Percentiles rank a stretch among this genome's conserved stretches.
These are phyloP conservation scores for Rhinogobius similis DNA, from an alignment of 2,113 vertebrate genomes.

Conservation along the genomic window DNA sequence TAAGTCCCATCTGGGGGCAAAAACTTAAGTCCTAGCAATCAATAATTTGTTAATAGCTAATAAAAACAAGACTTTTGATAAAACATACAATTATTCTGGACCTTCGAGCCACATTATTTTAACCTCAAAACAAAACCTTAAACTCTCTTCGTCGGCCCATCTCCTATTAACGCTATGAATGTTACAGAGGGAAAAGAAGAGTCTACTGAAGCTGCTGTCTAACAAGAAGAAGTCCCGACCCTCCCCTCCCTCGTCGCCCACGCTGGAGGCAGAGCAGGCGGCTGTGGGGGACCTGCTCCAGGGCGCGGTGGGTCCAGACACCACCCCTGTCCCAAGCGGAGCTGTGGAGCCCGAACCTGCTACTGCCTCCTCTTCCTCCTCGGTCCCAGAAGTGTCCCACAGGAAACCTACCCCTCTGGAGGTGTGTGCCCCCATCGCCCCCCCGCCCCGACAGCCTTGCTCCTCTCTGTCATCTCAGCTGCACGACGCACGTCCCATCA, in stretches of 20 bases:
- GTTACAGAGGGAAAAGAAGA: slow-evolving; percentile 93
- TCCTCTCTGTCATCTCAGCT: slow-evolving; percentile 86
- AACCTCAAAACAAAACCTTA: no score
- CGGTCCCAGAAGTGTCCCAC: slow-evolving; percentile 72
- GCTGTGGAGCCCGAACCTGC: slow-evolving; percentile 77
- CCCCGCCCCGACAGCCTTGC: slow-evolving; percentile 92
- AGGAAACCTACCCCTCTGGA: slow-evolving; percentile 82
- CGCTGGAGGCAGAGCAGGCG: slow-evolving; percentile 86
- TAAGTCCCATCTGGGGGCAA: no score
- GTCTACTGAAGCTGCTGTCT: slow-evolving; percentile 92
- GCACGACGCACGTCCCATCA: slow-evolving; percentile 87
- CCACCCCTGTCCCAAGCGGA: slow-evolving; percentile 53
- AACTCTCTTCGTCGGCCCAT: no score
- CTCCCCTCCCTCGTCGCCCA: slow-evolving; percentile 93
- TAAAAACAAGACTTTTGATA: no score
- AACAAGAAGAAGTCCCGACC: slow-evolving; percentile 90
- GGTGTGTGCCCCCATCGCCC: slow-evolving; percentile 81
- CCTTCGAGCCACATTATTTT: no score
- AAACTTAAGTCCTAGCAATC: no score
- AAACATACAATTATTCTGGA: no score
- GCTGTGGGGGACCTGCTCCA: slow-evolving; percentile 79
- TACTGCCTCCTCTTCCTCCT: slow-evolving; percentile 39
- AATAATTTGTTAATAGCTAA: no score
- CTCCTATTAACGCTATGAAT: slow-evolving; percentile 2
- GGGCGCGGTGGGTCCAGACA: slow-evolving; percentile 86